Percentiles rank a stretch among this genome's conserved stretches.
Evolutionary conservation across 2,113 vertebrate genomes (phyloP).

Genomic region (Psephotus haematonotus): DNA sequence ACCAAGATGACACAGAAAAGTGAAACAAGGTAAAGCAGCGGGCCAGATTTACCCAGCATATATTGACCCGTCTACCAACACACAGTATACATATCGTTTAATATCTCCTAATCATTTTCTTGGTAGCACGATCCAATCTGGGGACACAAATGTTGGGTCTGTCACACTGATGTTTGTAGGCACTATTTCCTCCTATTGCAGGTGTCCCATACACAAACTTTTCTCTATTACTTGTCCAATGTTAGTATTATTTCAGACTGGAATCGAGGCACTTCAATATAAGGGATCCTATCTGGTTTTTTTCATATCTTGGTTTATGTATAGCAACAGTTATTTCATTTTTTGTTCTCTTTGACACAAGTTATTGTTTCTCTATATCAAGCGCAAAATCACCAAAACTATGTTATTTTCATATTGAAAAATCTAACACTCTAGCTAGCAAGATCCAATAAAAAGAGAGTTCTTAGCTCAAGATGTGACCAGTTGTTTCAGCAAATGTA

Average conservation of each 20-base stretch:
- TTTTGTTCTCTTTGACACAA: background rate
- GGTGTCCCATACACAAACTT: background rate
- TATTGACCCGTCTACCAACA: fast-evolving
- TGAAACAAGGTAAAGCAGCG: background rate
- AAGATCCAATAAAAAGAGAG: background rate
- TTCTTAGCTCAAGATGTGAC: background rate
- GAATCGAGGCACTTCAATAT: background rate
- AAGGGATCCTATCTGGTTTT: background rate
- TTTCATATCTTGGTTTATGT: background rate
- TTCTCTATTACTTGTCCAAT: background rate
- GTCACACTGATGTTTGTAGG: background rate
- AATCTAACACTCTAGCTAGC: background rate
- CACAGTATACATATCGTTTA: fast-evolving
- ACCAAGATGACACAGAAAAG: background rate
- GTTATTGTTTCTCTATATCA: background rate
- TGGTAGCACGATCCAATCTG: background rate
- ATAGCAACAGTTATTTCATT: background rate
- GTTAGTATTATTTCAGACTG: background rate
- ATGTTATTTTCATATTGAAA: background rate
- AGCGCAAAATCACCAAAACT: background rate
- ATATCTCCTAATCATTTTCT: background rate
- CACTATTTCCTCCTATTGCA: background rate
- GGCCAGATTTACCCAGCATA: background rate
- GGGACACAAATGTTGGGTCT: background rate
- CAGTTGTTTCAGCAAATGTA: background rate